Conservation (phyloP, 2,797 vertebrate species). For the Alosa sapidissima region DNA sequence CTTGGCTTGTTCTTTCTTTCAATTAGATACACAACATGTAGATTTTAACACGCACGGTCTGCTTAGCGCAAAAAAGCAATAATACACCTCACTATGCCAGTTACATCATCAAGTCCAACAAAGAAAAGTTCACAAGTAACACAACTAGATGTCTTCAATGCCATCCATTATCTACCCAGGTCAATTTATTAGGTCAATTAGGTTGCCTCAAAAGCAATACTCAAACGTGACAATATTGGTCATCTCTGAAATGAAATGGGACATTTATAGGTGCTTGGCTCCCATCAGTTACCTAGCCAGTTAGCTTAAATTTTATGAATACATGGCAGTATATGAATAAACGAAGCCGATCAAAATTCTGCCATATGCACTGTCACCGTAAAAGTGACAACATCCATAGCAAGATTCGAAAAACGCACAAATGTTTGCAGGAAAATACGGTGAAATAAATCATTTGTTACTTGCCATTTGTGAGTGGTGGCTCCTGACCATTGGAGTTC, state of each 20-base stretch:
- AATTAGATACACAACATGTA: background rate
- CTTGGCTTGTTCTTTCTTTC: background rate
- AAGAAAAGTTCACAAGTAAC: conserved; percentile 16
- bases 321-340: conserved; percentile 32
- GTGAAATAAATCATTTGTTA: conserved; percentile 75
- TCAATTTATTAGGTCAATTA: conserved; percentile 29
- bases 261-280: conserved; percentile 61
- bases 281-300: conserved; percentile 55
- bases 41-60: background rate
- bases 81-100: conserved; percentile 15
- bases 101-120: conserved; percentile 23
- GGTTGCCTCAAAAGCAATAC: conserved; percentile 39
- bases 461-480: conserved; percentile 74
- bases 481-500: conserved; percentile 68
- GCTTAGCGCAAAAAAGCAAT: background rate
- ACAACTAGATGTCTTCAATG: background rate
- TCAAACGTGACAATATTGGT: conserved; percentile 64
- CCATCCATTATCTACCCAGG: conserved; percentile 5
- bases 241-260: conserved; percentile 57
- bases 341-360: conserved; percentile 55
- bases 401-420: conserved; percentile 10
- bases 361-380: conserved; percentile 51
- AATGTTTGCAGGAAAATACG: conserved; percentile 41
- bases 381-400: background rate
- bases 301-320: conserved; percentile 57